Base-by-base conservation (phyloP, 2,888 invertebrate species). In the Allacma fusca region DNA sequence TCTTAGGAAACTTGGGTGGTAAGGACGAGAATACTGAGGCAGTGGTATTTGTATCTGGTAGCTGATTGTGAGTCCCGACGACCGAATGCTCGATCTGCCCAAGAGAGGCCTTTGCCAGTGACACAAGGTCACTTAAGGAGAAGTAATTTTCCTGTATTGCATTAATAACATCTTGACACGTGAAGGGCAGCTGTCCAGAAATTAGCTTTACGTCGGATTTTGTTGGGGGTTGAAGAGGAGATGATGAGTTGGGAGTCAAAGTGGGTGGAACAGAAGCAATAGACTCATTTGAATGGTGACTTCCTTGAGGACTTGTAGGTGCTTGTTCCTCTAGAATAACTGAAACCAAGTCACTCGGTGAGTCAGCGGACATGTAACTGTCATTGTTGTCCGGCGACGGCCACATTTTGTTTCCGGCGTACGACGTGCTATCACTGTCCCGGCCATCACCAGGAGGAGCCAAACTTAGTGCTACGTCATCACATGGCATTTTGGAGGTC, bases 261-360 rank as follows among this genome's bases (percentile, higher is more conserved):
- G 70, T 76, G 1, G 80, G 76, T 29, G 75, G 24, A 24, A 50
- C 23, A 16, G 70, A 44, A 16, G 57, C 19, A n/a, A 57, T 19
- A 26, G 59, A 57, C 4, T 26, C 67, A 40, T 69, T 69, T 12
- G 69, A 69, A 40, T 50, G 50, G 1, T 28, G 50, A 57, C 26
- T 29, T 9, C 21, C 23, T 12, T 12, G 62, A 1, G 71, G 71
- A 57, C 71, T 71, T 0, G 1, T 57, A 67, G 59, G 62, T 29
- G 72, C 75, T 29, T 78, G 79, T 34, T 80, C 79, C 50, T 80
- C 80, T 1, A 79, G 75, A 72, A 80, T 77, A 0, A 80, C 80
- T 44, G 73, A 74, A 26, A 80, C 80, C 28, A 80, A 44, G 34
- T 80, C 80, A 50, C 77, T 76, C 0, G 80, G 80, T 21, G 79